phyloP scores from a whole-genome alignment of 2,888 invertebrate genomes.

The Phytoseiulus persimilis region DNA sequence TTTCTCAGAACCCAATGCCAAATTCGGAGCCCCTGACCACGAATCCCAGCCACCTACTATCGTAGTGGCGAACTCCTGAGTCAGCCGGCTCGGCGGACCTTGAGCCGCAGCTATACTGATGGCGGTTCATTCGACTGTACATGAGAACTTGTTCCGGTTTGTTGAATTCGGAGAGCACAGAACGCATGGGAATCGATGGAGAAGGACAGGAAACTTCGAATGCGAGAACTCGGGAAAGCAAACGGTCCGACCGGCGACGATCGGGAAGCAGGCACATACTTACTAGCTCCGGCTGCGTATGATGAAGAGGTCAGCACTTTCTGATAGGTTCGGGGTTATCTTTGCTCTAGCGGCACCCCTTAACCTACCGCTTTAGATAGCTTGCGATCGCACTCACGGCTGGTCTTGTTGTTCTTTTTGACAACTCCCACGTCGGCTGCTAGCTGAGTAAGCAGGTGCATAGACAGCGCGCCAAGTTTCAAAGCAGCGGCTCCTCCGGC shows the following conservation, averaged over 20 bases:
- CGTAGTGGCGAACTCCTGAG: too few species aligned
- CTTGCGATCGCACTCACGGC: not conserved
- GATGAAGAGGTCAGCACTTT: not conserved
- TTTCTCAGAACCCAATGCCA: not conserved
- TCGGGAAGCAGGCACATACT: not conserved
- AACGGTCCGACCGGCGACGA: too few species aligned
- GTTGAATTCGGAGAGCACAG: too few species aligned
- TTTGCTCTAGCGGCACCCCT: not conserved
- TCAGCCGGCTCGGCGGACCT: too few species aligned
- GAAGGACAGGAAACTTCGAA: too few species aligned
- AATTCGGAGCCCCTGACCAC: not conserved
- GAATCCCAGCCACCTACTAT: not conserved
- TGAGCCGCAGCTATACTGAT: too few species aligned
- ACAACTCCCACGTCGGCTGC: slow-evolving; percentile 5
- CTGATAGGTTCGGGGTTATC: not conserved
- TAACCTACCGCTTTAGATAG: not conserved
- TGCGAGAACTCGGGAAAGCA: too few species aligned
- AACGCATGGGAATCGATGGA: too few species aligned
- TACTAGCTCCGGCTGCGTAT: not conserved
- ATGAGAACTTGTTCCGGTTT: too few species aligned
- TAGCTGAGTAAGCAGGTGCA: not conserved
- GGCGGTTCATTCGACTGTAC: too few species aligned
- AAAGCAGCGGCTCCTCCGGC: too few species aligned
- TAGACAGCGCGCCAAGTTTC: too few species aligned
- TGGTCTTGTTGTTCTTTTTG: not conserved